These are phyloP conservation scores for Sylvia borin DNA, from an alignment of 2,797 vertebrate species.

Conservation along the genomic window DNA sequence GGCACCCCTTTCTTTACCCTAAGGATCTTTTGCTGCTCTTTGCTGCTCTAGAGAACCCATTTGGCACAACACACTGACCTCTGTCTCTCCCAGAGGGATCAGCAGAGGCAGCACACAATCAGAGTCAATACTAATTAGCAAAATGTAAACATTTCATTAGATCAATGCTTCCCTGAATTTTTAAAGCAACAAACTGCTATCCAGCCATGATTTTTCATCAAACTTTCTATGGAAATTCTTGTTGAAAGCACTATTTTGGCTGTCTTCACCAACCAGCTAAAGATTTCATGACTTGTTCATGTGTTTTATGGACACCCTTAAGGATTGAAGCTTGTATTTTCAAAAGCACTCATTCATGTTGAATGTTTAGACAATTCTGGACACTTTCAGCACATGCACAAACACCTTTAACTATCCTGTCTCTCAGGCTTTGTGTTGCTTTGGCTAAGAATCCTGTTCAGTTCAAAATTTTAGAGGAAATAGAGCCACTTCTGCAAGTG, in stretches of 20 bases:
- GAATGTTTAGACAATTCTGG: neutral
- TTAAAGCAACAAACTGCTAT: neutral
- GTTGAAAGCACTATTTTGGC: neutral
- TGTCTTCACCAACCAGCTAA: neutral
- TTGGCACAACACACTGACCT: constrained; percentile 13
- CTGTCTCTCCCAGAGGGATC: constrained; percentile 27
- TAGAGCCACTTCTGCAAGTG: neutral
- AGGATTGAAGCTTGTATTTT: neutral
- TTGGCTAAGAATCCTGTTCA: neutral
- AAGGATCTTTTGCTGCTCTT: neutral
- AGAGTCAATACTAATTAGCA: constrained; percentile 52
- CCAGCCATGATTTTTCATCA: neutral
- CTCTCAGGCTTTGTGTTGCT: neutral
- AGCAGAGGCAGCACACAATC: neutral
- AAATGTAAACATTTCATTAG: constrained; percentile 59
- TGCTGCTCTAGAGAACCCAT: neutral
- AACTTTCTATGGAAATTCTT: neutral
- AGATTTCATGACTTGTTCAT: neutral
- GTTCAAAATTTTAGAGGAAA: neutral
- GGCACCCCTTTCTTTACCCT: neutral
- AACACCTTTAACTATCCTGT: neutral
- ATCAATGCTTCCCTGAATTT: neutral
- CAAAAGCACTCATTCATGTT: neutral
- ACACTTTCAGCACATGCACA: neutral
- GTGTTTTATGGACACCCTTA: neutral